Evolutionary conservation across 2,888 invertebrate genomes (phyloP), one percentile per base, ranked within the genome.

Genomic region (Drosophila gaucha): DNA sequence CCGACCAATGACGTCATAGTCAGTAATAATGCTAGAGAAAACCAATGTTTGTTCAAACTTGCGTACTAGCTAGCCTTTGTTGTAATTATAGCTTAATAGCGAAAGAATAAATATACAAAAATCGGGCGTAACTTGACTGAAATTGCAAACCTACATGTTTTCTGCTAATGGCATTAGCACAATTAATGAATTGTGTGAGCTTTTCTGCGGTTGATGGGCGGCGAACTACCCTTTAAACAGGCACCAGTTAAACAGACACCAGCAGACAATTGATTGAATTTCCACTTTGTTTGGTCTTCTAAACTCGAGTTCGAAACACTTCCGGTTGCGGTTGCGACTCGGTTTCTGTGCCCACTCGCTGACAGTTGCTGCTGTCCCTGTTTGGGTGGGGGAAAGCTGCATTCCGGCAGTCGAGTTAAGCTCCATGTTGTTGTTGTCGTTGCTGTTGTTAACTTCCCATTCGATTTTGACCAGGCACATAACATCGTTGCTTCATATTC

Each of bases 121-220:
- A 26, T 56, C 10, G 12, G 31, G 33, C 44, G 44, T 22, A 33
- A 43, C 55, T 52, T 22, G 41, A 44, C 39, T 60, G 16, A 57
- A 71, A 44, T 56, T 56, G 35, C 55, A 9, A 47, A 3, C 26
- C 41, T 59, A 46, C 38, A n/a, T n/a, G 18, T 30, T 50, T 22
- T 9, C 18, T 8, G 33, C 57, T 62, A 72, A 72, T 74, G 58
- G n/a, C n/a, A 76, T 67, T 67, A 76, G 12, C 62, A 67, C 62
- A 30, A 58, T 58, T 36, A 43, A 35, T 55, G 55, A 52, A 49
- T 47, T 12, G 18, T 63, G 30, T 47, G 30, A 33, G 38, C 9
- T 39, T 30, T 39, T 30, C 24, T 22, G 30, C 14, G 36, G 8
- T n/a, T n/a, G 8, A 28, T n/a, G 20, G 2, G 30, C 10, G 33